Evolutionary conservation across 2,113 vertebrate genomes (phyloP), one percentile per base, ranked within the genome.

Genomic region (Lates calcarifer): DNA sequence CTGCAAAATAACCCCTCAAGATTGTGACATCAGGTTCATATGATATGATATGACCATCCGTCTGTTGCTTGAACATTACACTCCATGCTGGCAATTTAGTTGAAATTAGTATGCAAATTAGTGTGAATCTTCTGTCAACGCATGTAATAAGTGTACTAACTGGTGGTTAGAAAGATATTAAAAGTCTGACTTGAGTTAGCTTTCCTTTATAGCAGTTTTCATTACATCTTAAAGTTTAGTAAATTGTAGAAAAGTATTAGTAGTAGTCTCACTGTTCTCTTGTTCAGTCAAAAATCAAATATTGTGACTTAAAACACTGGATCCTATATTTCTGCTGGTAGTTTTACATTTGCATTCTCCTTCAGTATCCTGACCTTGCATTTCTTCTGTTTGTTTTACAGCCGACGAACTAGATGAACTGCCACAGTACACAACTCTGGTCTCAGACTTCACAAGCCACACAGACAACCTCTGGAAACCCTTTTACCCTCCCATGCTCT

Each of bases 391-490:
- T 78, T 76, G 22, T 47, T 51, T 79, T 78, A 22, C 79, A 89
- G 85, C 8, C 0, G 89, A 87, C 0, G 91, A 92, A 1, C 2
- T 72, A 81, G 91, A 93, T 0, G 86, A 89, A 0, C 0, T 20
- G 0, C 83, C 81, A 0, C 79, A 61, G 10, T 93, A 93, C 84
- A 90, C 66, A 18, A 86, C 35, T 5, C n/a, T 93, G 86, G 45
- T 35, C 29, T 2, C 82, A 33, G 76, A 72, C 2, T n/a, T 33
- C 57, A 2, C 11, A 24, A 9, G 0, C 2, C 0, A 18, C n/a
- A n/a, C 18, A 39, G 71, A 88, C 1, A 22, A 49, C 11, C 0
- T 68, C 22, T 89, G 87, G 89, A 58, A 3, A 47, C 53, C 0
- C 64, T 67, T 80, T 43, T 49, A 0, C 4, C 1, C 20, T 1